Evolutionary conservation across 2,888 invertebrate genomes (phyloP).

Genomic region (Syrphus vitripennis): DNA sequence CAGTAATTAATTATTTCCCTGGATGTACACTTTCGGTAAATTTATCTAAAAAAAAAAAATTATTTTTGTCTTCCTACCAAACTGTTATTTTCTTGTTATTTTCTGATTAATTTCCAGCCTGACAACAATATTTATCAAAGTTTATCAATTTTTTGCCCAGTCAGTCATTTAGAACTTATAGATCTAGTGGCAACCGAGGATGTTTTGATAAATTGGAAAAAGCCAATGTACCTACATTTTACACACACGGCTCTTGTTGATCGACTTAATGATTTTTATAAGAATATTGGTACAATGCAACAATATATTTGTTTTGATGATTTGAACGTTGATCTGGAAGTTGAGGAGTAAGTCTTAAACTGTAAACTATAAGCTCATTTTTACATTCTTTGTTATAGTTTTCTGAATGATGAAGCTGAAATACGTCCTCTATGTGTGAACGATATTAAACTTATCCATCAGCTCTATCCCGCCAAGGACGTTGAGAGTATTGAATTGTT

Average conservation of each 20-base stretch:
- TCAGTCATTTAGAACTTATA: neutral
- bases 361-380: no score
- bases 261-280: neutral
- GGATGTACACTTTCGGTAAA: neutral
- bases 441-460: neutral
- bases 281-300: neutral
- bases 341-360: neutral
- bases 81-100: neutral
- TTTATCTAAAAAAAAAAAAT: neutral
- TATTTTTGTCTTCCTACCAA: neutral
- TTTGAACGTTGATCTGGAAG: neutral
- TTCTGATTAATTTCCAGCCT: neutral
- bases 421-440: neutral
- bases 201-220: neutral
- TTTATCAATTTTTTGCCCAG: neutral
- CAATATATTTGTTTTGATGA: neutral
- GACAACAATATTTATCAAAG: neutral
- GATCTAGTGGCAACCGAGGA: neutral
- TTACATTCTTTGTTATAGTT: neutral
- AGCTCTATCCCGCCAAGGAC: neutral
- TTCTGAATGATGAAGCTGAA: neutral
- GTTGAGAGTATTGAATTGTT: neutral
- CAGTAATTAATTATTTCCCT: neutral
- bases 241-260: neutral
- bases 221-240: neutral